Conservation (phyloP, 2,113 vertebrate genomes). For the Gadus macrocephalus region DNA sequence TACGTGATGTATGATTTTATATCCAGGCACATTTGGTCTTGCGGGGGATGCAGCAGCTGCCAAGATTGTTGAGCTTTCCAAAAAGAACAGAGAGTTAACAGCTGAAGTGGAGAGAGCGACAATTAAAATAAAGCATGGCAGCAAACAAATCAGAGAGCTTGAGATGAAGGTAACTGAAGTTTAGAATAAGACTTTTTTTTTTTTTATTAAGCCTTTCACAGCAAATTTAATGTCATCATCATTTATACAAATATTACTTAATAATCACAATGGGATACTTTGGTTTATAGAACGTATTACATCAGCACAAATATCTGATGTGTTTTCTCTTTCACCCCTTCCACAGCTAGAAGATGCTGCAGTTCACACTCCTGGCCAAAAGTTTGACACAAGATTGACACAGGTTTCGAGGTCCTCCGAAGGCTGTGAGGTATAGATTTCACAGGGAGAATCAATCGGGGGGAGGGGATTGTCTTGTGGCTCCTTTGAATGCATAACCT, state of each 20-base stretch:
- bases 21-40: constrained; percentile 74
- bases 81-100: constrained; percentile 80
- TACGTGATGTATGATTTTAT: background rate
- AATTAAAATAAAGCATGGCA: constrained; percentile 77
- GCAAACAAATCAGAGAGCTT: constrained; percentile 77
- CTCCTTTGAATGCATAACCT: background rate
- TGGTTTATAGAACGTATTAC: background rate
- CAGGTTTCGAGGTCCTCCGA: constrained; percentile 44
- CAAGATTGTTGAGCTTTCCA: constrained; percentile 91
- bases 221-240: no score
- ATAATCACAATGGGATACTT: background rate
- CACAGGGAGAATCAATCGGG: background rate
- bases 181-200: no score
- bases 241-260: no score
- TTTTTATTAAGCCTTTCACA: no score
- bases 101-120: constrained; percentile 79
- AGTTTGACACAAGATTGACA: constrained; percentile 43
- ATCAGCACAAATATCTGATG: background rate
- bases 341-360: constrained; percentile 70
- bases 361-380: constrained; percentile 46
- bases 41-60: constrained; percentile 82
- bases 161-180: constrained; percentile 79
- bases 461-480: background rate
- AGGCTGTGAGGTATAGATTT: constrained; percentile 47
- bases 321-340: background rate